Conservation (phyloP, 2,888 invertebrate genomes). For the Villa cingulata region DNA sequence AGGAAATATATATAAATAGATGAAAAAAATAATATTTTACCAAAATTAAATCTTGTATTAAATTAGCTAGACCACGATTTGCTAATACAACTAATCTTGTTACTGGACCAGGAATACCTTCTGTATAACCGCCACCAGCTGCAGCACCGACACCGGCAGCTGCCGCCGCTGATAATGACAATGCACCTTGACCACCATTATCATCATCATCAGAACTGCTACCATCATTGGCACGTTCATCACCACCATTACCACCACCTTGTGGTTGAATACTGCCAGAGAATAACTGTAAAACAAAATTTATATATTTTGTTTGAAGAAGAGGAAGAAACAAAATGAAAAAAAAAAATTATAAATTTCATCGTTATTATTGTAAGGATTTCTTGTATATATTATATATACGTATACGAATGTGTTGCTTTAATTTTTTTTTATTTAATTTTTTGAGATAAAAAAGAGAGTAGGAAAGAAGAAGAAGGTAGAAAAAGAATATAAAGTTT, state of each 20-base stretch:
- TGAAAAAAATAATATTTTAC: too few species aligned
- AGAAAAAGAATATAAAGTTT: too few species aligned
- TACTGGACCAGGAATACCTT: slow-evolving; percentile 77
- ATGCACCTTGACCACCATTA: slow-evolving; percentile 41
- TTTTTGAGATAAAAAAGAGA: neutral
- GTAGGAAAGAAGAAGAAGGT: neutral
- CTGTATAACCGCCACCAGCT: slow-evolving; percentile 49
- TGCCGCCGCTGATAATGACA: slow-evolving; percentile 33
- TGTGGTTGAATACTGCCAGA: slow-evolving; percentile 58
- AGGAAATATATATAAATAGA: too few species aligned
- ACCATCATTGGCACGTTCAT: slow-evolving; percentile 40
- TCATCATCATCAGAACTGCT: slow-evolving; percentile 37
- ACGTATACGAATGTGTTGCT: too few species aligned
- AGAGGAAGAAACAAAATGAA: neutral
- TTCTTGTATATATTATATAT: too few species aligned
- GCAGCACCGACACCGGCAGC: slow-evolving; percentile 43
- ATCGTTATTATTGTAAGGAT: neutral
- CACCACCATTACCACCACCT: slow-evolving; percentile 29
- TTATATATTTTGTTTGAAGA: too few species aligned
- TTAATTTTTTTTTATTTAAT: neutral
- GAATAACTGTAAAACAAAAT: slow-evolving; percentile 51
- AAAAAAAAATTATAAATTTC: neutral
- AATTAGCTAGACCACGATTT: slow-evolving; percentile 74
- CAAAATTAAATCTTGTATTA: slow-evolving; percentile 76
- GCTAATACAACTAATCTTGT: slow-evolving; percentile 76